Evolutionary conservation across 2,113 vertebrate genomes (phyloP).

Genomic region (Chamaea fasciata): DNA sequence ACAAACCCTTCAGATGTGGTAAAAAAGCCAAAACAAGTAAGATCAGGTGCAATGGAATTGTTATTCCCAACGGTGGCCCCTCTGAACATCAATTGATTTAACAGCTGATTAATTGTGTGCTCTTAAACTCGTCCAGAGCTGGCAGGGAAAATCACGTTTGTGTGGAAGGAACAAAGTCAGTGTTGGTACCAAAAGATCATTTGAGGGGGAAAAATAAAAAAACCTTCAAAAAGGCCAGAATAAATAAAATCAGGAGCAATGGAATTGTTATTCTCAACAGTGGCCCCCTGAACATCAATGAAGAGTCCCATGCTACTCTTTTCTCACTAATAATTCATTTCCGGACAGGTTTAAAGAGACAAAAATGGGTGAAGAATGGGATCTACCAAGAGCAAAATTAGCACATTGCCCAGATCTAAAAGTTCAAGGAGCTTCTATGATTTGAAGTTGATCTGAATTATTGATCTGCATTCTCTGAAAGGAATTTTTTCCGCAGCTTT

Average conservation of each 20-base stretch:
- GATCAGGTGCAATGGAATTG: accelerated
- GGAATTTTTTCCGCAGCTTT: background rate
- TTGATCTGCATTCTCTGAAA: background rate
- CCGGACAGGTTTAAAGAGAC: background rate
- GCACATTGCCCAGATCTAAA: background rate
- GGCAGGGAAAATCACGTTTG: accelerated
- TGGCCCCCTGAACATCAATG: background rate
- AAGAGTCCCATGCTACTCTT: background rate
- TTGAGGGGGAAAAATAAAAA: accelerated
- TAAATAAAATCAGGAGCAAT: background rate
- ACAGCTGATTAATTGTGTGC: background rate
- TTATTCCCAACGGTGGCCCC: background rate
- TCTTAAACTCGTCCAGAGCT: background rate
- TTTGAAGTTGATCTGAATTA: background rate
- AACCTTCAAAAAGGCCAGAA: background rate
- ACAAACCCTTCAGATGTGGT: background rate
- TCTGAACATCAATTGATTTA: background rate
- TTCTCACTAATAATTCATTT: background rate
- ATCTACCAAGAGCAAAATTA: background rate
- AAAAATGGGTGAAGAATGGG: background rate
- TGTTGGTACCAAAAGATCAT: background rate
- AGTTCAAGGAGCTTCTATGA: background rate
- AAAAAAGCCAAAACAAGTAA: background rate
- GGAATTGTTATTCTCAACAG: accelerated
- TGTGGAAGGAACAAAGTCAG: background rate